phyloP scores from a whole-genome alignment of 2,113 vertebrate genomes.

The Elaphurus davidianus region DNA sequence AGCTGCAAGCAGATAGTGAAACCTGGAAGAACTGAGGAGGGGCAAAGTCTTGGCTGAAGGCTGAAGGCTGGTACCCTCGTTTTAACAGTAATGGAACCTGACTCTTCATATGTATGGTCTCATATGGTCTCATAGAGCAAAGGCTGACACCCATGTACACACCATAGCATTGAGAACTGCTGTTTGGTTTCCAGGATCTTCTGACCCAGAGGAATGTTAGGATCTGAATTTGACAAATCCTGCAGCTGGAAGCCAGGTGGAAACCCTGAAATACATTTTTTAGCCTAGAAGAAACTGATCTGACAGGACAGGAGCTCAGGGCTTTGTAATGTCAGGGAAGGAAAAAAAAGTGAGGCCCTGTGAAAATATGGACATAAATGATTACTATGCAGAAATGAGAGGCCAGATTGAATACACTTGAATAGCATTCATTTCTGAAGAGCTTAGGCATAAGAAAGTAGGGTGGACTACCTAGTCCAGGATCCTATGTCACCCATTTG shows the following conservation, averaged over 20 bases:
- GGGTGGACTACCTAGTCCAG: neutral
- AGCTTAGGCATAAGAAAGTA: neutral
- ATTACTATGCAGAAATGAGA: neutral
- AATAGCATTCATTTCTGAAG: neutral
- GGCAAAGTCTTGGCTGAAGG: neutral
- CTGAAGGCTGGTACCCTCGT: neutral
- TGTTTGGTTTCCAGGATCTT: neutral
- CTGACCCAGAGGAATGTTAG: neutral
- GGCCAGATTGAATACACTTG: neutral
- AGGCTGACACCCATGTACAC: neutral
- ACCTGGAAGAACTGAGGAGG: neutral
- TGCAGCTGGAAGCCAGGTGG: neutral
- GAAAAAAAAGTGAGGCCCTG: neutral
- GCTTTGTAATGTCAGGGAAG: neutral
- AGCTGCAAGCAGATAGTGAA: neutral
- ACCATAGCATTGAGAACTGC: neutral
- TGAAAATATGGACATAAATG: neutral
- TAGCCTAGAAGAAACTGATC: neutral
- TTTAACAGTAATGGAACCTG: neutral
- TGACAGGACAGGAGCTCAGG: neutral
- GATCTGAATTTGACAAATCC: conserved; percentile 15
- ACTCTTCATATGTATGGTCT: neutral
- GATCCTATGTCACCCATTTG: neutral
- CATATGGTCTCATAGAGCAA: neutral
- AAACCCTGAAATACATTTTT: neutral